These are phyloP conservation scores for Paralinhomoeus sp. DNA, from an alignment of 2,888 invertebrate genomes.

Conservation along the genomic window DNA sequence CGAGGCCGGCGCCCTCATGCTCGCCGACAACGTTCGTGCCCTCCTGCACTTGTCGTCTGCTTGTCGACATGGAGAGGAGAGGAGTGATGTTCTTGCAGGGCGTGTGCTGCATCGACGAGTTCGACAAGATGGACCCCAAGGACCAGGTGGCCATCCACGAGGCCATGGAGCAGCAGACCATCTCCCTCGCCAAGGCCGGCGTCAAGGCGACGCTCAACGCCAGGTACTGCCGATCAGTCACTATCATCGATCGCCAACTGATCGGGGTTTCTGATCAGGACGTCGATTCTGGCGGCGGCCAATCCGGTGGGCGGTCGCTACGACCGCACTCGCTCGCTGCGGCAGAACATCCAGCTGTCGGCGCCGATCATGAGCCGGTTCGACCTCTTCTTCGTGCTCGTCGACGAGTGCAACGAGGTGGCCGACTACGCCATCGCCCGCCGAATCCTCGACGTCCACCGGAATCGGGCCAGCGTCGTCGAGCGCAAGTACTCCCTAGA, in stretches of 20 bases:
- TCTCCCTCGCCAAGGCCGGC: conserved; percentile 72
- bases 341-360: conserved; percentile 55
- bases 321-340: conserved; percentile 65
- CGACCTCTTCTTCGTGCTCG: conserved; percentile 88
- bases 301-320: conserved; percentile 94
- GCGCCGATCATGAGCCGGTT: conserved; percentile 98
- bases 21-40: conserved; percentile 61
- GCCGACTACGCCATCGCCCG: conserved; percentile 88
- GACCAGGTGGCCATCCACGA: conserved; percentile 99
- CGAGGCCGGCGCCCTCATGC: conserved; percentile 96
- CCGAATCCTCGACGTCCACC: conserved; percentile 79
- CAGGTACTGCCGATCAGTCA: too few species aligned
- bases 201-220: conserved; percentile 25
- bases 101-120: conserved; percentile 95
- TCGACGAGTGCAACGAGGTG: conserved; percentile 83
- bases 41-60: conserved; percentile 6
- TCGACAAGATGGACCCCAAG: conserved; percentile 92
- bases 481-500: conserved; percentile 61
- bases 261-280: too few species aligned
- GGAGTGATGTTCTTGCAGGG: conserved; percentile 29
- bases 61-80: neutral
- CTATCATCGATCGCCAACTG: too few species aligned
- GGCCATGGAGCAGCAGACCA: conserved; percentile 99
- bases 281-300: conserved; percentile 89
- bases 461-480: conserved; percentile 32